Base-by-base conservation (phyloP, 2,113 vertebrate species). In the Dicrurus megarhynchus region DNA sequence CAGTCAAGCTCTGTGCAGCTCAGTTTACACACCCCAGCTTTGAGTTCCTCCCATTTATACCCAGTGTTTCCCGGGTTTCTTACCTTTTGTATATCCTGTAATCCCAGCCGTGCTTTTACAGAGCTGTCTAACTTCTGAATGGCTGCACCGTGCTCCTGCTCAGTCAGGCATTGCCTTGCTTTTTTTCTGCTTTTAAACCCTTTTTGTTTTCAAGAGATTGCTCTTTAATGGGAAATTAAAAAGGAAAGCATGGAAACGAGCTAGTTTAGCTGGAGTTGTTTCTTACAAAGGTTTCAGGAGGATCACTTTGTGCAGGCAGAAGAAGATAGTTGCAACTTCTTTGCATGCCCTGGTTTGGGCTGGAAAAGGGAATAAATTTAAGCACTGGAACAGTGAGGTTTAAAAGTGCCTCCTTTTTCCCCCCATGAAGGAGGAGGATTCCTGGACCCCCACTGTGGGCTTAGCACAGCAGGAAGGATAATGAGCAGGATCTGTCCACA, bases 21-120 rank as follows among this genome's bases (percentile, higher is more conserved):
- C 79, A 41, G 64, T 87, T 95, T 92, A 81, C 80, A 74, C 24
- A 23, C 4, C 32, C 74, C 1, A 0, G 47, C 68, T 70, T 35
- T 35, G 71, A 92, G 86, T 96, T 90, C 90, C 68, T 92, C 60
- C 70, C 70, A 83, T 95, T 92, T 81, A 65, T 13, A n/a, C 1
- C 10, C 64, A 32, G 59, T 1, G n/a, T 93, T 90, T 93, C 92
- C 92, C 3, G 79, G 90, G 75, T 95, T 96, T 95, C 93, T 81
- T 30, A 28, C 27, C 64, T 63, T 84, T 96, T 95, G 89, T 86
- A 6, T 70, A 10, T 32, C 47, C 84, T 90, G 50, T 70, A 93
- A 95, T 91, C 68, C 63, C 44, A 87, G 79, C 32, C 3, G 0
- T 26, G 24, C 64, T 91, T 76, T 77, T 85, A 55, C 4, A 0